Conservation (phyloP, 1,140 invertebrate species). For the Ceratoteleas bidentatus region DNA sequence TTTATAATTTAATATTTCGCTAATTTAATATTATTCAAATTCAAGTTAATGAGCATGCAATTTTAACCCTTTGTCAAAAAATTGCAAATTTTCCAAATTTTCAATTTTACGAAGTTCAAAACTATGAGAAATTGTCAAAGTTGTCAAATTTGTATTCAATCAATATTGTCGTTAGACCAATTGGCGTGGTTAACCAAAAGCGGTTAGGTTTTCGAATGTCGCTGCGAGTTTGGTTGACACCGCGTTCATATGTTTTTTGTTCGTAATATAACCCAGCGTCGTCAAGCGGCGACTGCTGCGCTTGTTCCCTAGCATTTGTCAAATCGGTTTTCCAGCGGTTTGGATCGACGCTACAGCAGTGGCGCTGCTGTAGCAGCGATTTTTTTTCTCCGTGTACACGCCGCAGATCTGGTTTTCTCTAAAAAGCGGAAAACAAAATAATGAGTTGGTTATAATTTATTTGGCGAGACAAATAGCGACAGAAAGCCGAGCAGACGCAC, state of each 20-base stretch:
- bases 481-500: background rate
- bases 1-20: too few relatives aligned
- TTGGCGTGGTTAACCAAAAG: too few relatives aligned
- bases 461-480: slow-evolving; percentile 18
- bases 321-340: background rate
- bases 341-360: background rate
- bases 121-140: too few relatives aligned
- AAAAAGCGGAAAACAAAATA: slow-evolving; percentile 43
- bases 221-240: too few relatives aligned
- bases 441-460: slow-evolving; percentile 37
- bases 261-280: background rate
- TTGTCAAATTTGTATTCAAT: too few relatives aligned
- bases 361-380: background rate
- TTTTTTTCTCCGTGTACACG: background rate
- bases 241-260: background rate
- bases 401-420: slow-evolving; percentile 26
- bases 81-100: too few relatives aligned
- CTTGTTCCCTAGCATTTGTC: background rate
- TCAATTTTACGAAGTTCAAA: too few relatives aligned
- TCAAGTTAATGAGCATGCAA: too few relatives aligned
- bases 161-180: too few relatives aligned
- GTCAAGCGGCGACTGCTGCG: background rate
- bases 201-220: too few relatives aligned
- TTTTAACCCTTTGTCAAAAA: too few relatives aligned
- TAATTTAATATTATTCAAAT: too few relatives aligned